Conservation (phyloP, 2,113 vertebrate genomes). For the Prolemur simus region DNA sequence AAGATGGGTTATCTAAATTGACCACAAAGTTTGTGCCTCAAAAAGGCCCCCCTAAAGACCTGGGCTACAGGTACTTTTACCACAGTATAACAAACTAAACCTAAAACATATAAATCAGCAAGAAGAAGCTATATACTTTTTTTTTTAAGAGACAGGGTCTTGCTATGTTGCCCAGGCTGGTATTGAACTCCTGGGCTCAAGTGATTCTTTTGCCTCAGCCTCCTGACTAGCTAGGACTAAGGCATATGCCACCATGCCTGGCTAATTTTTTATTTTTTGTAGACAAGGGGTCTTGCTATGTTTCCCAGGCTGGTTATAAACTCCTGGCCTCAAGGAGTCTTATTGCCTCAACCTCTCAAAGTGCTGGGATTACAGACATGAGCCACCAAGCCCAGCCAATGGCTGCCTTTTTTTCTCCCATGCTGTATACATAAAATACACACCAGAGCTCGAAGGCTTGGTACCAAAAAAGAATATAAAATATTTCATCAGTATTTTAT, state of each 20-base stretch:
- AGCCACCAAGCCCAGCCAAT: too few relatives aligned
- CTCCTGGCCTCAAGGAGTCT: too few relatives aligned
- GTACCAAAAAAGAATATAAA: not conserved
- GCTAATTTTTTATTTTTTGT: too few relatives aligned
- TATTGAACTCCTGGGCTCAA: too few relatives aligned
- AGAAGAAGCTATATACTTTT: constrained; percentile 85
- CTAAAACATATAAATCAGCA: constrained; percentile 66
- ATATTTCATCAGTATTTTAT: constrained; percentile 13
- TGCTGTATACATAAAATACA: not conserved
- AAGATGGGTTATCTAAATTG: constrained; percentile 99
- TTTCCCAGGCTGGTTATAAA: too few relatives aligned
- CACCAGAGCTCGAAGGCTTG: not conserved
- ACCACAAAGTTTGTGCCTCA: constrained; percentile 97
- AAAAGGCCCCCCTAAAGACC: constrained; percentile 96
- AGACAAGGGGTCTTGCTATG: too few relatives aligned
- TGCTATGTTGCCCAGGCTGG: too few relatives aligned
- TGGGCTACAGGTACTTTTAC: constrained; percentile 99
- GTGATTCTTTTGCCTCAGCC: too few relatives aligned
- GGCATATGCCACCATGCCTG: too few relatives aligned
- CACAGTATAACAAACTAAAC: constrained; percentile 93
- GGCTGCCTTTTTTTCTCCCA: constrained; percentile 56
- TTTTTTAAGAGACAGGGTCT: not conserved
- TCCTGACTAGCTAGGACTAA: too few relatives aligned
- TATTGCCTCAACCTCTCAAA: too few relatives aligned
- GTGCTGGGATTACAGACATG: too few relatives aligned